These are phyloP conservation scores for Eupeodes latifasciatus DNA, from an alignment of 2,888 invertebrate species.

Conservation along the genomic window DNA sequence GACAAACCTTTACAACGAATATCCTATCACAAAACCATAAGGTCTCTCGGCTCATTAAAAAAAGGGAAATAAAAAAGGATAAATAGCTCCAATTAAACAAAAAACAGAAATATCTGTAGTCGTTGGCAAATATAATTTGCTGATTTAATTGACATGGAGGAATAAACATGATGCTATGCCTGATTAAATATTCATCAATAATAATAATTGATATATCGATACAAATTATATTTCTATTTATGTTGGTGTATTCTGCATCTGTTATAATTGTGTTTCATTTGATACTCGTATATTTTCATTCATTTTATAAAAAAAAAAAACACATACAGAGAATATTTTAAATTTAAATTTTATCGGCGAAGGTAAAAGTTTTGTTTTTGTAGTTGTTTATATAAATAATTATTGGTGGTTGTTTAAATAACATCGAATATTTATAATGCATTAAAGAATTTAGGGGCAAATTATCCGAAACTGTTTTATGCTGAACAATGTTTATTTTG, in stretches of 20 bases:
- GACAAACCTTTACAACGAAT: background rate
- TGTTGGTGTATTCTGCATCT: too few species aligned
- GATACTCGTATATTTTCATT: too few species aligned
- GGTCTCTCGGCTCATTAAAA: background rate
- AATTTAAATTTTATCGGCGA: too few species aligned
- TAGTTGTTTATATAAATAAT: too few species aligned
- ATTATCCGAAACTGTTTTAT: too few species aligned
- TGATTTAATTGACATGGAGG: slow-evolving; percentile 41
- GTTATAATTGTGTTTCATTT: background rate
- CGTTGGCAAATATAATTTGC: slow-evolving; percentile 30
- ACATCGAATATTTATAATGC: too few species aligned
- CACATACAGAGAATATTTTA: too few species aligned
- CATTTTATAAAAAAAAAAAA: background rate
- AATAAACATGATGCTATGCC: slow-evolving; percentile 5
- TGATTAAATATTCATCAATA: slow-evolving; percentile 26
- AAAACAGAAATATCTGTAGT: background rate
- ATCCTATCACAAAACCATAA: background rate
- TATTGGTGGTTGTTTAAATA: too few species aligned
- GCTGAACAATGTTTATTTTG: too few species aligned
- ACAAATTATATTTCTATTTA: background rate
- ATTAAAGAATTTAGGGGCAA: too few species aligned
- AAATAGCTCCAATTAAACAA: background rate
- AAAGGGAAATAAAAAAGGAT: background rate
- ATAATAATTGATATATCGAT: background rate
- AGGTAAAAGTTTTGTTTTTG: too few species aligned